Conservation (phyloP, 2,888 invertebrate genomes). For the Cataglyphis cursor region DNA sequence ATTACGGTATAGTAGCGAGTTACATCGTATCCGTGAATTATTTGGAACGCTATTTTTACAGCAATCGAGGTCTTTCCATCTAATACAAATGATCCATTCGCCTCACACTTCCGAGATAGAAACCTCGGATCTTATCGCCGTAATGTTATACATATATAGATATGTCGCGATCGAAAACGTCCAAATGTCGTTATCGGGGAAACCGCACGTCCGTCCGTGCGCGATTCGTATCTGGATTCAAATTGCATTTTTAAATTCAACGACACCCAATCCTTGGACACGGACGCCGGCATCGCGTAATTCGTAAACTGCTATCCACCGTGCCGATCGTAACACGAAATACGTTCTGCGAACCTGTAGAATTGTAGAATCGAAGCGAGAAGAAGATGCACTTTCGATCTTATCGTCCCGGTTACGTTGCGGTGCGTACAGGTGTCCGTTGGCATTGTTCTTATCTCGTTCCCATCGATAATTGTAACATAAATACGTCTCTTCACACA, state of each 20-base stretch:
- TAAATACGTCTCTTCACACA: slow-evolving; percentile 43
- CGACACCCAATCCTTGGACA: slow-evolving; percentile 12
- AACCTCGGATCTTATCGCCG: slow-evolving; percentile 36
- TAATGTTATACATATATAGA: slow-evolving; percentile 19
- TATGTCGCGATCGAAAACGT: slow-evolving; percentile 37
- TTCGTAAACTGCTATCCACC: slow-evolving; percentile 50
- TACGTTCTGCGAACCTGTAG: slow-evolving; percentile 5
- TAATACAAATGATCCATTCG: slow-evolving; percentile 32
- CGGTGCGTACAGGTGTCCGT: slow-evolving; percentile 34
- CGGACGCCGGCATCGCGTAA: slow-evolving; percentile 19
- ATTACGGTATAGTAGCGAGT: slow-evolving; percentile 9
- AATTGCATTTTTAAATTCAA: slow-evolving; percentile 50
- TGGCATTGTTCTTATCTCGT: slow-evolving; percentile 34
- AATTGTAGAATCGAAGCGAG: slow-evolving; percentile 53
- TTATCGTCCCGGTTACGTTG: slow-evolving; percentile 55
- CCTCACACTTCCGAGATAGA: slow-evolving; percentile 29
- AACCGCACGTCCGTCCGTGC: slow-evolving; percentile 8
- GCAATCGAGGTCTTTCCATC: slow-evolving; percentile 38
- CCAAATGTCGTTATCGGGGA: slow-evolving; percentile 21
- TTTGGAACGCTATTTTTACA: slow-evolving; percentile 38
- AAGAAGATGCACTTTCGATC: slow-evolving; percentile 66
- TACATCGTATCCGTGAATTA: slow-evolving; percentile 41
- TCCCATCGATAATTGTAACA: slow-evolving; percentile 1
- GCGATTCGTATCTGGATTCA: slow-evolving; percentile 40
- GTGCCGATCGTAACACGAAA: slow-evolving; percentile 36